Evolutionary conservation across 2,797 vertebrate genomes (phyloP).

Genomic region (Lithobates sylvaticus): DNA sequence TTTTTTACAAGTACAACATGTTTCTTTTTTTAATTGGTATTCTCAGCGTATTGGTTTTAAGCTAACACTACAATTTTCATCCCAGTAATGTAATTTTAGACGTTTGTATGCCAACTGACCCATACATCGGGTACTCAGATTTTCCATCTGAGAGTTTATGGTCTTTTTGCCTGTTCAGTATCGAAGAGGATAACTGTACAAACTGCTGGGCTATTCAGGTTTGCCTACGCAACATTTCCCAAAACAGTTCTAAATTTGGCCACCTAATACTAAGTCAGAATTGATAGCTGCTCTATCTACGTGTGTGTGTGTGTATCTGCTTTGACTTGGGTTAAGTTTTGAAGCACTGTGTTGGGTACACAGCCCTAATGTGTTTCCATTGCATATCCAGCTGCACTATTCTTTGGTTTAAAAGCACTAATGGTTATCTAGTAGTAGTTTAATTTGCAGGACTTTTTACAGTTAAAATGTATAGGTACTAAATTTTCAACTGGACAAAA

Average conservation of each 20-base stretch:
- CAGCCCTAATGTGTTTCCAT: no score
- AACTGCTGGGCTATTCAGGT: no score
- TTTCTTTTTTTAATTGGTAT: not conserved
- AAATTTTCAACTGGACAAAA: not conserved
- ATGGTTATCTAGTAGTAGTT: no score
- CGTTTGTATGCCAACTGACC: not conserved
- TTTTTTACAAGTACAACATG: no score
- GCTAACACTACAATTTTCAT: not conserved
- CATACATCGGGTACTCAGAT: not conserved
- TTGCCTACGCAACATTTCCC: no score
- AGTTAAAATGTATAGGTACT: not conserved
- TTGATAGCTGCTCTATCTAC: no score
- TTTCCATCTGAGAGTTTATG: not conserved
- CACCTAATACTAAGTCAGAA: no score
- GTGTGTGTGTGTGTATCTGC: no score
- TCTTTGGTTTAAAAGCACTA: no score
- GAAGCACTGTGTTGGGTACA: no score
- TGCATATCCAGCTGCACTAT: no score
- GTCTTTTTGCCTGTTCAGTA: not conserved
- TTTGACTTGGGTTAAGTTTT: no score
- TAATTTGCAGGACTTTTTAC: not conserved
- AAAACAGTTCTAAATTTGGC: not conserved
- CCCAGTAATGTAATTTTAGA: not conserved
- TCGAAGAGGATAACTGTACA: not conserved
- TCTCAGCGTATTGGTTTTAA: not conserved